phyloP scores from a whole-genome alignment of 1,140 invertebrate species.

The Drosophila murphyi region DNA sequence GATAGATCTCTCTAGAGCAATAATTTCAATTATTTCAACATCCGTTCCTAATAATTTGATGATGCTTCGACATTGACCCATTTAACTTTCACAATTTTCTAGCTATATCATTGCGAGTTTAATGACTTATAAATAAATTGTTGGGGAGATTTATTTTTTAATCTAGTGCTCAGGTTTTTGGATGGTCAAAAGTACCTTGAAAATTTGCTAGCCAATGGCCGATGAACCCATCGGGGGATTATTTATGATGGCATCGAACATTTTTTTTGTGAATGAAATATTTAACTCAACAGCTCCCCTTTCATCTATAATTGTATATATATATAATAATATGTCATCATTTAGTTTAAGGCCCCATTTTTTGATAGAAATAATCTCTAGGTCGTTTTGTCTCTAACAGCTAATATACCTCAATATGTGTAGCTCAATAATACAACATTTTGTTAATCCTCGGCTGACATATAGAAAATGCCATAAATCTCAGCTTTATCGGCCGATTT shows the following conservation, averaged over 20 bases:
- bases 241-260: not conserved
- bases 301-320: no score
- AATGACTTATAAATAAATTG: constrained; percentile 55
- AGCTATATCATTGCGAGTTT: constrained; percentile 45
- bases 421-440: constrained; percentile 12
- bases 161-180: constrained; percentile 7
- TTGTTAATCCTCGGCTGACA: constrained; percentile 19
- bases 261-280: no score
- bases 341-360: no score
- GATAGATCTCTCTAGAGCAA: not conserved
- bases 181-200: constrained; percentile 29
- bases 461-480: constrained; percentile 60
- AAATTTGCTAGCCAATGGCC: constrained; percentile 23
- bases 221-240: constrained; percentile 26
- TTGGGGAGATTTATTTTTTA: constrained; percentile 20
- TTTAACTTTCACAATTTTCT: constrained; percentile 52
- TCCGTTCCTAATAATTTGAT: constrained; percentile 35
- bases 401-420: constrained; percentile 6
- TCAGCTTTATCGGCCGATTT: constrained; percentile 75
- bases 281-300: no score
- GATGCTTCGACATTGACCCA: constrained; percentile 65
- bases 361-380: no score
- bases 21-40: constrained; percentile 40
- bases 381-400: not conserved
- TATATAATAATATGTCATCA: no score